A percentile compares a stretch with the other conserved stretches of the same genome.
These are phyloP conservation scores for Ophiodon elongatus DNA, from an alignment of 2,113 vertebrate genomes.

Conservation along the genomic window DNA sequence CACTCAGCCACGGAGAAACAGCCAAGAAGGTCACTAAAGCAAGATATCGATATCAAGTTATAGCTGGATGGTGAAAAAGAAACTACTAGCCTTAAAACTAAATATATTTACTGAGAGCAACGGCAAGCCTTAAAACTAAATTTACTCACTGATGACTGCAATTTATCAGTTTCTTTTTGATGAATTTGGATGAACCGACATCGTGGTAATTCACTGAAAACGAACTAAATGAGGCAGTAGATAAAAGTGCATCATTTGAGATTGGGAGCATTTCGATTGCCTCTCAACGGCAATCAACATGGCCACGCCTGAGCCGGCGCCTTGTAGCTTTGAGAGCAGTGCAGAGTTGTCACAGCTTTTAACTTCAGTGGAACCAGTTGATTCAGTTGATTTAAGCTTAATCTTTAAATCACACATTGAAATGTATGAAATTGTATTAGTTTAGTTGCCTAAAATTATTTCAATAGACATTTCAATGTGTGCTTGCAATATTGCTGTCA, in stretches of 20 bases:
- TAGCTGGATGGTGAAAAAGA: not conserved
- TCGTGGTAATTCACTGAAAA: not conserved
- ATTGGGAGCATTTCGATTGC: too few relatives aligned
- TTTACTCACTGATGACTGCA: not conserved
- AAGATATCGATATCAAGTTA: not conserved
- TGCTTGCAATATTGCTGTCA: constrained; percentile 16
- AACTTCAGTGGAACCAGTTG: not conserved
- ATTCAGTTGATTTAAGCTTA: not conserved
- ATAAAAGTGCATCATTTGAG: not conserved
- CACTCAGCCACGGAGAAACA: not conserved
- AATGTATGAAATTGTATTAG: not conserved
- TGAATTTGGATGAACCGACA: not conserved
- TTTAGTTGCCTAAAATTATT: not conserved
- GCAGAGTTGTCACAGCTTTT: not conserved
- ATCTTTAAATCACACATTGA: not conserved
- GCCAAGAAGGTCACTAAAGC: not conserved
- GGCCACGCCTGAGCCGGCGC: too few relatives aligned
- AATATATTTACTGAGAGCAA: not conserved
- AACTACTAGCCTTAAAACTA: not conserved
- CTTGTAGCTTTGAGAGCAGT: too few relatives aligned
- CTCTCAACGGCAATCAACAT: too few relatives aligned
- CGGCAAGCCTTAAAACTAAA: not conserved
- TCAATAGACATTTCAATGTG: not conserved
- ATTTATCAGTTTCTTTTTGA: not conserved
- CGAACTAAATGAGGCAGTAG: not conserved